Evolutionary conservation across 2,888 invertebrate species (phyloP), one percentile per base, ranked within the genome.

Genomic region (Nemoura dubitans): DNA sequence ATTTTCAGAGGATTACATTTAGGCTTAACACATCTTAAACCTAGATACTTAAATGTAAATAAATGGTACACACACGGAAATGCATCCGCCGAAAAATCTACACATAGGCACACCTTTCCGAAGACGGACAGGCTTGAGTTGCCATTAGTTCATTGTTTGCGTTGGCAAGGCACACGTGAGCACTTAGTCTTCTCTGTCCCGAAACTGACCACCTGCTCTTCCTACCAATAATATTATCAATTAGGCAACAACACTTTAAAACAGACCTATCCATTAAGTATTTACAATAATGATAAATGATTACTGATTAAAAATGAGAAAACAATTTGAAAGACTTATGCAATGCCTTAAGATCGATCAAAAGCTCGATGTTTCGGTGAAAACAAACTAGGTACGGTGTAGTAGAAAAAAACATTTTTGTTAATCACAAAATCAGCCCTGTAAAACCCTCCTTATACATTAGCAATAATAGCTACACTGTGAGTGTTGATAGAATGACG

Each of bases 281-380:
- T 59, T 59, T 59, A 59, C 59, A 59, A 59, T 59, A 59, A 59
- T 59, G 59, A 59, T 59, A 36, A 59, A 59, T 59, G 59, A 59
- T 59, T 6, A 6, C 36, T 36, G 10, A 36, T 21, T 59, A 59
- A 59, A 14, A 59, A 59, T 59, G 59, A 59, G 59, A 59, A 59
- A 59, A 59, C 59, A 59, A 59, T 16, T 59, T 59, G 59, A 59
- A 21, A 59, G 16, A 59, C 14, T 7, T 7, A 59, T 59, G 59
- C 59, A 59, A 59, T 59, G 59, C 59, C 14, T 10, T 59, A 21
- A 10, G 59, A 59, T 59, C 10, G 14, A 59, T 59, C 59, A 59
- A 59, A 10, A 59, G 21, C 59, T 59, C 16, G 21, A 59, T 1
- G 59, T 21, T 10, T 21, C 1, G 14, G 14, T 10, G 21, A 59